Evolutionary conservation across 1,140 invertebrate genomes (phyloP).

Genomic region (Philotrypesis tridentata): DNA sequence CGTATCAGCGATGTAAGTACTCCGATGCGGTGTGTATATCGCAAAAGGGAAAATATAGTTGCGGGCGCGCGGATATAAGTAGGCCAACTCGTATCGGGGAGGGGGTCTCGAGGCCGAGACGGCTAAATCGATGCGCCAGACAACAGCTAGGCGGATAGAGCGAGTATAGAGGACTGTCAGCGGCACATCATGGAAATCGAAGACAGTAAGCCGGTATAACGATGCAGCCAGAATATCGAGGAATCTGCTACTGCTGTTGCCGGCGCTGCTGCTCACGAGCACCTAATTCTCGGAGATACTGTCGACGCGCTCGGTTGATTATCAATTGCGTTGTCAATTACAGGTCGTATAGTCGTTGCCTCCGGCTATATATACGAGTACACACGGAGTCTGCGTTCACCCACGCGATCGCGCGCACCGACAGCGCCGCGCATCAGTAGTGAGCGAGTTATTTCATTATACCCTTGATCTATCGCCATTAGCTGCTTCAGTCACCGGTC

Average conservation of each 20-base stretch:
- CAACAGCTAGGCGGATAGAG: neutral
- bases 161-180: neutral
- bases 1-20: too few species aligned
- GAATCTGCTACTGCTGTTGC: constrained; percentile 33
- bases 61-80: neutral
- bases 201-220: constrained; percentile 7
- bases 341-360: constrained; percentile 60
- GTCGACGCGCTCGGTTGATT: constrained; percentile 59
- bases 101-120: neutral
- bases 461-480: constrained; percentile 68
- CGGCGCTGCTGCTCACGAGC: constrained; percentile 41
- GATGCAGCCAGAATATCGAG: constrained; percentile 26
- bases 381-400: constrained; percentile 43
- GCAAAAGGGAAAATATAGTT: too few species aligned
- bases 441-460: constrained; percentile 71
- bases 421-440: too few species aligned
- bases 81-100: neutral
- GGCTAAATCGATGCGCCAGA: neutral
- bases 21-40: too few species aligned
- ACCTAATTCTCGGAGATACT: constrained; percentile 60
- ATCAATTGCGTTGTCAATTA: constrained; percentile 71
- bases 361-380: constrained; percentile 42
- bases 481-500: constrained; percentile 66
- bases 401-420: constrained; percentile 57
- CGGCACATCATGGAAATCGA: constrained; percentile 16